Evolutionary conservation across 2,113 vertebrate species (phyloP).

Genomic region (Empidonax traillii): DNA sequence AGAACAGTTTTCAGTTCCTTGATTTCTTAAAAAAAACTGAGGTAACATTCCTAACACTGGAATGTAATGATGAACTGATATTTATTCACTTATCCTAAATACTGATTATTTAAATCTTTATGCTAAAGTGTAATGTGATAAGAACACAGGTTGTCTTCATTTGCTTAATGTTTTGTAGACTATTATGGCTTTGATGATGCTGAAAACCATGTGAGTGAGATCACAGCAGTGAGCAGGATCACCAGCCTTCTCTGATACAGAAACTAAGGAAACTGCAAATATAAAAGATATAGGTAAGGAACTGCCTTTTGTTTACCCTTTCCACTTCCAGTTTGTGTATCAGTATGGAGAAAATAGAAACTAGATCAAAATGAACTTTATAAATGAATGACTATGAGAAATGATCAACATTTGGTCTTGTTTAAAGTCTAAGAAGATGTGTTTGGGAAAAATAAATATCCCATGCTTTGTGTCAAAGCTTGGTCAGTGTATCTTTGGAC

Average conservation of each 20-base stretch:
- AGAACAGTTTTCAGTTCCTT: neutral
- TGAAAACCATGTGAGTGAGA: neutral
- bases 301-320: neutral
- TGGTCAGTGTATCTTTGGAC: neutral
- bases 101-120: neutral
- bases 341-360: neutral
- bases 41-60: neutral
- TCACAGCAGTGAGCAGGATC: neutral
- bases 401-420: neutral
- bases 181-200: neutral
- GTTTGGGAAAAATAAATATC: neutral
- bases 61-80: neutral
- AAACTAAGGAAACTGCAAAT: neutral
- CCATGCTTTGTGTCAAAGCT: neutral
- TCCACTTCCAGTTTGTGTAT: neutral
- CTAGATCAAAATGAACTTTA: neutral
- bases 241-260: neutral
- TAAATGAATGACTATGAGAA: neutral
- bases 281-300: neutral
- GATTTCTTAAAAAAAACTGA: neutral
- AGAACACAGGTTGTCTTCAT: neutral
- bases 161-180: neutral
- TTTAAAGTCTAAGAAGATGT: neutral
- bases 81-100: neutral
- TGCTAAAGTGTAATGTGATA: neutral